phyloP scores from a whole-genome alignment of 2,888 invertebrate genomes.

The Campoplex nolae region DNA sequence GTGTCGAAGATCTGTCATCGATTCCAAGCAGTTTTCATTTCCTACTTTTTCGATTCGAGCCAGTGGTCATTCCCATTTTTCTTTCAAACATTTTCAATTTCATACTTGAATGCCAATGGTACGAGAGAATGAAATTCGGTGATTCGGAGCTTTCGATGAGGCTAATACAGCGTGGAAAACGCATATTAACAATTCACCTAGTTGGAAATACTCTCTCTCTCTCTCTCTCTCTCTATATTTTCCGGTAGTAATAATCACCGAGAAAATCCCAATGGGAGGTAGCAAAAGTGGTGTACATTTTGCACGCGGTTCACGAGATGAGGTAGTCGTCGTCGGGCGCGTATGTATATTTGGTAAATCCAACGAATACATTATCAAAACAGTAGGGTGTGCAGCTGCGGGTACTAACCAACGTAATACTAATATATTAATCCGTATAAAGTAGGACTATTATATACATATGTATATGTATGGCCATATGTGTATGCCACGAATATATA shows the following conservation, averaged over 20 bases:
- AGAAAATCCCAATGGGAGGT: slow-evolving; percentile 43
- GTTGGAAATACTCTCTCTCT: slow-evolving; percentile 11
- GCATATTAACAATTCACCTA: slow-evolving; percentile 24
- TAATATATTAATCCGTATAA: slow-evolving; percentile 57
- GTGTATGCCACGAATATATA: slow-evolving; percentile 1
- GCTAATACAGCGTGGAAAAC: slow-evolving; percentile 6
- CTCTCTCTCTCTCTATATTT: slow-evolving; percentile 31
- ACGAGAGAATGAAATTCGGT: background rate
- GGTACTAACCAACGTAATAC: slow-evolving; percentile 24
- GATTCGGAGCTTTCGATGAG: background rate
- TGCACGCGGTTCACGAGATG: slow-evolving; percentile 18
- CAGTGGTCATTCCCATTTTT: background rate
- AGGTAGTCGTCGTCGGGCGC: background rate
- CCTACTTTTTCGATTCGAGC: background rate
- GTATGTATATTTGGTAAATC: slow-evolving; percentile 27
- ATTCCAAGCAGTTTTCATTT: background rate
- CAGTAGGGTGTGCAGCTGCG: slow-evolving; percentile 28
- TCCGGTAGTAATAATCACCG: slow-evolving; percentile 47
- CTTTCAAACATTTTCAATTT: no score
- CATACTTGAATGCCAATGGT: background rate
- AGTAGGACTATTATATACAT: background rate
- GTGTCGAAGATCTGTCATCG: background rate
- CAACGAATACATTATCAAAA: slow-evolving; percentile 41
- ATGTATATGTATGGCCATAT: background rate
- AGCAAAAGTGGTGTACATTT: slow-evolving; percentile 19